phyloP scores from a whole-genome alignment of 2,888 invertebrate genomes.

The Brachyopa scutellaris region DNA sequence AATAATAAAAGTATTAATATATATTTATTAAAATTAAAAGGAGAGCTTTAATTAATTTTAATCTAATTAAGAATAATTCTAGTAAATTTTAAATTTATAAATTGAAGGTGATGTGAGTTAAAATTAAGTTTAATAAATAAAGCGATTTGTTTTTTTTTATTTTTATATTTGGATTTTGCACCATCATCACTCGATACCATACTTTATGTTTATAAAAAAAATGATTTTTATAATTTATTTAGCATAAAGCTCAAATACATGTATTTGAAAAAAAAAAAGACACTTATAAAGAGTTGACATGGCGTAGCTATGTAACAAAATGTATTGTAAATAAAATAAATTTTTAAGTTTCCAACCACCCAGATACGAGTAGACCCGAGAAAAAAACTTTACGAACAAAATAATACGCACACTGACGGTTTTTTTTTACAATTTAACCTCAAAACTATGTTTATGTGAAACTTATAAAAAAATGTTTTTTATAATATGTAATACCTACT shows the following conservation, averaged over 20 bases:
- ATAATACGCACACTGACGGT: constrained; percentile 63
- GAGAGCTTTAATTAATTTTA: constrained; percentile 74
- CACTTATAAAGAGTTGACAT: not conserved
- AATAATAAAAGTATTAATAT: constrained; percentile 40
- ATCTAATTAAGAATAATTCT: constrained; percentile 69
- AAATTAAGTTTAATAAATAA: constrained; percentile 29
- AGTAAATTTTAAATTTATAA: constrained; percentile 52
- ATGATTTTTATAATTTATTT: constrained; percentile 2
- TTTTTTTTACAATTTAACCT: constrained; percentile 50
- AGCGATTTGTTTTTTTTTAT: constrained; percentile 15
- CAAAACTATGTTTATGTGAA: constrained; percentile 3
- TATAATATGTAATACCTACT: constrained; percentile 5
- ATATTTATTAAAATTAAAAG: constrained; percentile 57
- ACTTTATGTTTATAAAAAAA: constrained; percentile 5
- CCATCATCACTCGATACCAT: constrained; percentile 4
- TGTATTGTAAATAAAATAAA: constrained; percentile 5
- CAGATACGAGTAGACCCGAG: too few relatives aligned
- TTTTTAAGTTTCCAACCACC: constrained; percentile 29
- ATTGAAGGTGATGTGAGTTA: constrained; percentile 58
- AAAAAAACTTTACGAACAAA: constrained; percentile 50
- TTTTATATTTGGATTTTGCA: constrained; percentile 18
- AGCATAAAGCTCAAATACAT: constrained; percentile 4
- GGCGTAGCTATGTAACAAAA: too few relatives aligned
- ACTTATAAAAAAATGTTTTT: constrained; percentile 17
- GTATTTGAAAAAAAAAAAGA: too few relatives aligned